Base-by-base conservation (phyloP, 2,113 vertebrate species). In the Onychostoma macrolepis region DNA sequence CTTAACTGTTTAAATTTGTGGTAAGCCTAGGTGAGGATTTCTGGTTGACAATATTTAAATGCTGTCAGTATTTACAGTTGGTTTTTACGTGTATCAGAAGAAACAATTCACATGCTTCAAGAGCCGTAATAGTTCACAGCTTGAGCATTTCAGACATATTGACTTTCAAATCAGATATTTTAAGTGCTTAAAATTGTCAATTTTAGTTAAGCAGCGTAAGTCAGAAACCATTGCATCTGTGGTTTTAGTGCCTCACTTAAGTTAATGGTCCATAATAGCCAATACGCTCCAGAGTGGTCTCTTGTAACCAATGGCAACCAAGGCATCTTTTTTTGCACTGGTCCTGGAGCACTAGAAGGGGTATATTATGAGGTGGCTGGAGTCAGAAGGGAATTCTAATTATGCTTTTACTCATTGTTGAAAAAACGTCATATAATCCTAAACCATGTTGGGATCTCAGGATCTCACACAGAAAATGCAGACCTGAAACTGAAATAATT, bases 401-500 rank as follows among this genome's bases (percentile, higher is more conserved):
- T 38, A 50, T 21, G 74, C 84, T 72, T 89, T 83, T 81, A 86
- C 28, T 41, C 45, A 53, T 48, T 26, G 85, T 7, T 33, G 26
- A 43, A 36, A 38, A 36, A 38, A 38, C 43, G 26, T 84, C 72
- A 85, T 33, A 72, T 65, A 56, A 81, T 30, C n/a, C 38, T 75
- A 85, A 85, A 48, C 30, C 78, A 30, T 41, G 69, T 50, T 67
- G 11, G 58, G 67, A 33, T 83, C 69, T 85, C 28, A 75, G 10
- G 61, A 65, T 80, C 53, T 48, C 3, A 28, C 81, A 36, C 26
- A 79, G 69, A 84, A 41, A 75, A 80, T 3, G 36, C 63, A 74
- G 41, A 85, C 72, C 74, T 58, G 58, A 85, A 67, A 71, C 50
- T 33, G n/a, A n/a, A n/a, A 50, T 81, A 69, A 88, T 90, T 90